Evolutionary conservation across 1,140 invertebrate species (phyloP).

Genomic region (Leptinotarsa texana): DNA sequence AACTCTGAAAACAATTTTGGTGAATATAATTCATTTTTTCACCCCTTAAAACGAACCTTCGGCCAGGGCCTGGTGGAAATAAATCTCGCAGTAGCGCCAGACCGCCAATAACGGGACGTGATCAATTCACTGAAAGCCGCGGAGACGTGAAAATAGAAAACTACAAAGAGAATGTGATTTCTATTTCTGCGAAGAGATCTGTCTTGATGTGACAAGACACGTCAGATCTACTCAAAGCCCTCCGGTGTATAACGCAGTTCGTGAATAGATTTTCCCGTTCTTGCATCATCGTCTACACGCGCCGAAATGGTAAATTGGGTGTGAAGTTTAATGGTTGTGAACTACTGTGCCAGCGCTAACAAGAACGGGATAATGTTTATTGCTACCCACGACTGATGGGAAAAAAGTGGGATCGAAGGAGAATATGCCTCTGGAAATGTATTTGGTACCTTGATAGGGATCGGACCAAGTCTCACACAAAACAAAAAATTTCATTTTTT

Average conservation of each 20-base stretch:
- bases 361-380: too few species aligned
- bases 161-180: not conserved
- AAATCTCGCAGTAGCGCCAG: too few species aligned
- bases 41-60: too few species aligned
- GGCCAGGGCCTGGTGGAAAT: too few species aligned
- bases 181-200: not conserved
- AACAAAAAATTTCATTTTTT: too few species aligned
- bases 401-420: too few species aligned
- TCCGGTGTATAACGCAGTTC: not conserved
- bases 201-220: conserved; percentile 2
- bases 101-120: not conserved
- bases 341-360: not conserved
- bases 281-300: not conserved
- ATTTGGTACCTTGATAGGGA: too few species aligned
- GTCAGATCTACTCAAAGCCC: not conserved
- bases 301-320: conserved; percentile 2
- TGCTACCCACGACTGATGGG: too few species aligned
- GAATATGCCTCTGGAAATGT: too few species aligned
- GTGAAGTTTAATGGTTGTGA: conserved; percentile 3
- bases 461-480: too few species aligned
- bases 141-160: not conserved
- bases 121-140: conserved; percentile 1
- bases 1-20: too few species aligned
- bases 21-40: too few species aligned
- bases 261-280: not conserved